phyloP scores from a whole-genome alignment of 2,797 vertebrate species.

The Urosaurus nigricauda region DNA sequence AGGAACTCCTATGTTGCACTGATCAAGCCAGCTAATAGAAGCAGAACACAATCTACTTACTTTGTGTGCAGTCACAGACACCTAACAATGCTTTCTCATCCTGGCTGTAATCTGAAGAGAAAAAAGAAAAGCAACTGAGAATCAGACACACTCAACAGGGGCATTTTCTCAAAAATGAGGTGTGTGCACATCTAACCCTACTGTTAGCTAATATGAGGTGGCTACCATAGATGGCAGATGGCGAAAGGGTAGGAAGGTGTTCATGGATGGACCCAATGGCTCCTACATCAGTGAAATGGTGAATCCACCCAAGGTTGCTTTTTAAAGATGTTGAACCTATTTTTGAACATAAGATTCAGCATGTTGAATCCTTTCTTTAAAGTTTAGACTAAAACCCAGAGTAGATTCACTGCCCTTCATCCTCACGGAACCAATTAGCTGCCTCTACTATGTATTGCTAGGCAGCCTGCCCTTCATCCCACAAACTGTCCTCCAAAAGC shows the following conservation, averaged over 20 bases:
- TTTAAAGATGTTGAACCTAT: too few species aligned
- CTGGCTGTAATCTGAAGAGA: constrained; percentile 91
- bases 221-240: background rate
- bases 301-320: too few species aligned
- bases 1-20: background rate
- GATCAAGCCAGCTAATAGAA: background rate
- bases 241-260: background rate
- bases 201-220: accelerated
- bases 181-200: background rate
- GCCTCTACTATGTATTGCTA: too few species aligned
- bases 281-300: too few species aligned
- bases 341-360: too few species aligned
- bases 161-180: background rate
- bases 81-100: constrained; percentile 95
- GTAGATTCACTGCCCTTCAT: too few species aligned
- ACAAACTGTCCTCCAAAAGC: too few species aligned
- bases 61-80: constrained; percentile 91
- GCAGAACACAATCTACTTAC: constrained; percentile 75
- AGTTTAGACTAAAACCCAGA: too few species aligned
- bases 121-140: constrained; percentile 27
- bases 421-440: too few species aligned
- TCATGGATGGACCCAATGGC: background rate
- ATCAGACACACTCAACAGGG: background rate
- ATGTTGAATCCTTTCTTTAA: too few species aligned
- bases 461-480: too few species aligned